Conservation (phyloP, 1,140 invertebrate species). For the Tigriopus japonicus region DNA sequence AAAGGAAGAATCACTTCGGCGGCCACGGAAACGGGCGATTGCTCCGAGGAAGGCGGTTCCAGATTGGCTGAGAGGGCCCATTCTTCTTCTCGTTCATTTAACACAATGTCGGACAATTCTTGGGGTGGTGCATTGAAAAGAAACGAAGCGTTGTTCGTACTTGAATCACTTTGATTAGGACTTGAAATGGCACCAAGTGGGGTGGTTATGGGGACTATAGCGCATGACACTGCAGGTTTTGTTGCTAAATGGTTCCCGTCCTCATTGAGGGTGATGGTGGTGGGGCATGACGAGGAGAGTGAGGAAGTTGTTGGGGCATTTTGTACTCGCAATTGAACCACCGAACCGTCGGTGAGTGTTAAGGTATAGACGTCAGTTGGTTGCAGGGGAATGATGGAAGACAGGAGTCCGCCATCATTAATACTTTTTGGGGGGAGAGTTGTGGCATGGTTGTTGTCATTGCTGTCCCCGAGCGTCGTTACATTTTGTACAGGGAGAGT, state of each 20-base stretch:
- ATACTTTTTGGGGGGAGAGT: too few relatives aligned
- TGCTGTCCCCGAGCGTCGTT: too few relatives aligned
- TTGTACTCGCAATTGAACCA: slow-evolving; percentile 1
- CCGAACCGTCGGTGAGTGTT: slow-evolving; percentile 1
- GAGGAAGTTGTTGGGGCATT: neutral
- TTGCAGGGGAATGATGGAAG: too few relatives aligned
- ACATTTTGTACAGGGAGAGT: too few relatives aligned
- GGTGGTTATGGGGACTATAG: too few relatives aligned
- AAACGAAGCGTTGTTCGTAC: neutral
- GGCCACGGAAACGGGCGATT: neutral
- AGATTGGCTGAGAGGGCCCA: neutral
- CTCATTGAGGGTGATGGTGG: too few relatives aligned
- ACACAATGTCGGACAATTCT: neutral
- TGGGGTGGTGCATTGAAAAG: neutral
- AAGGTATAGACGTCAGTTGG: slow-evolving; percentile 4
- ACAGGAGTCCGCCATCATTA: too few relatives aligned
- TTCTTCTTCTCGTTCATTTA: neutral
- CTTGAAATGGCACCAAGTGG: too few relatives aligned
- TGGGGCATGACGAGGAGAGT: too few relatives aligned
- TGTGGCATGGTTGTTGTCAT: too few relatives aligned
- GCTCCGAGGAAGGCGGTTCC: neutral
- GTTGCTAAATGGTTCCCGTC: neutral
- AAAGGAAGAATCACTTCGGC: neutral
- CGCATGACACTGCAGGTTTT: neutral
- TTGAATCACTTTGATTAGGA: too few relatives aligned